Evolutionary conservation across 2,888 invertebrate genomes (phyloP), one percentile per base, ranked within the genome.

Genomic region (Acrobasis suavella): DNA sequence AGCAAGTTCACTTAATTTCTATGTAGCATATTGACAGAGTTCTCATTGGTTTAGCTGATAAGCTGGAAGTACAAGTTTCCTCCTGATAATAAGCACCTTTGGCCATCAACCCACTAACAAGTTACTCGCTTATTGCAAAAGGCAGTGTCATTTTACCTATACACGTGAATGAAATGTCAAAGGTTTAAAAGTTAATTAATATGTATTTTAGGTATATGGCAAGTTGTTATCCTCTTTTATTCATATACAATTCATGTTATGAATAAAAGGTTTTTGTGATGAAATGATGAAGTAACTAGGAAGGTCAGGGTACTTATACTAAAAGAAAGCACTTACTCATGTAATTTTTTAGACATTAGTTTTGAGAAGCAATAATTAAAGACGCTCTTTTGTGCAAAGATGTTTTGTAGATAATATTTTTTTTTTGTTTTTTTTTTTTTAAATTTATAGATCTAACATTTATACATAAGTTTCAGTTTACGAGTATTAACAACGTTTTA

Each of bases 71-170:
- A 42, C 14, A 10, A 42, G 42, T 42, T 32, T 5, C 32, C 32
- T 32, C 10, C 46, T n/a, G 46, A 46, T 46, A 46, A 14, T 14
- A 46, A 9, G 46, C n/a, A 46, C 51, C 32, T 46, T 22, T 17
- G 52, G n/a, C 69, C 69, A 65, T 75, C 72, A 71, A 75, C 74
- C 66, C 70, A 75, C 65, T 70, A 74, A 71, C 70, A 67, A 32
- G 32, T 32, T 63, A 72, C 67, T 60, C 66, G 64, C 60, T 22
- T 32, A 50, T 50, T 50, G 15, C 15, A 15, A 58, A 32, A 58
- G 14, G 50, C 5, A n/a, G 22, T 37, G 22, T 49, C 49, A 37
- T 58, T 8, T 12, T 16, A 46, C 46, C 3, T 22, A 46, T n/a
- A 46, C 32, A 6, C 8, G 32, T 32, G 37, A 58, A 58, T 58